phyloP scores from a whole-genome alignment of 2,888 invertebrate species.

The Prosopocoilus inquinatus region DNA sequence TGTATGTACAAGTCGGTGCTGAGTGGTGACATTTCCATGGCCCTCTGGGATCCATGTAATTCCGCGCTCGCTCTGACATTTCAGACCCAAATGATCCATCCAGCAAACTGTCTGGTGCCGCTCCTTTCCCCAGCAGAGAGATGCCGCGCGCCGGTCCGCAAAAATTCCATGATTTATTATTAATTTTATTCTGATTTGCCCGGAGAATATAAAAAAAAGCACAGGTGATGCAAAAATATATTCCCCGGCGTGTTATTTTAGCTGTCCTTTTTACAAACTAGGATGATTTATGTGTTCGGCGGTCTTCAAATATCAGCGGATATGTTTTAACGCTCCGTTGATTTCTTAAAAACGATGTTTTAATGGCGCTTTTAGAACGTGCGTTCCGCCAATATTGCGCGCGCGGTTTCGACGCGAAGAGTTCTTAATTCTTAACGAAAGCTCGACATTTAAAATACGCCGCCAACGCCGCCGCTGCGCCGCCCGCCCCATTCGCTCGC shows the following conservation, averaged over 20 bases:
- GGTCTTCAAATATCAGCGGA: conserved; percentile 14
- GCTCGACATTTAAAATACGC: too few species aligned
- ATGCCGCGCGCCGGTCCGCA: neutral
- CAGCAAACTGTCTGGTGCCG: conserved; percentile 26
- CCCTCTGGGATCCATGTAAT: conserved; percentile 49
- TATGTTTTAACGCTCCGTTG: conserved; percentile 12
- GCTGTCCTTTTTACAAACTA: conserved; percentile 11
- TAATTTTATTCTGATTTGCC: conserved; percentile 33
- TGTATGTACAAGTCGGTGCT: conserved; percentile 48
- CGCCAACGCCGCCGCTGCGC: too few species aligned
- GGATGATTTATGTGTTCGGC: conserved; percentile 14
- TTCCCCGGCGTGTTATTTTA: conserved; percentile 19
- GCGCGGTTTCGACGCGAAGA: too few species aligned
- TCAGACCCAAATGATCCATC: conserved; percentile 47
- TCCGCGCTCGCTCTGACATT: conserved; percentile 48
- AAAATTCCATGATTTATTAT: conserved; percentile 31
- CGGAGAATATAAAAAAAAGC: conserved; percentile 19
- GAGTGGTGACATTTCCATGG: conserved; percentile 51
- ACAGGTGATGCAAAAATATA: conserved; percentile 17
- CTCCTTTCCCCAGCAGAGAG: conserved; percentile 1
- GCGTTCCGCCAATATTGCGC: too few species aligned
- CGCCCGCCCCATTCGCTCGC: too few species aligned
- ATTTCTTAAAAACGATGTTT: neutral
- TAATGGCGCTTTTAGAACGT: too few species aligned
- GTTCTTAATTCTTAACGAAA: too few species aligned